Evolutionary conservation across 2,113 vertebrate genomes (phyloP).

Genomic region (Furnarius figulus): DNA sequence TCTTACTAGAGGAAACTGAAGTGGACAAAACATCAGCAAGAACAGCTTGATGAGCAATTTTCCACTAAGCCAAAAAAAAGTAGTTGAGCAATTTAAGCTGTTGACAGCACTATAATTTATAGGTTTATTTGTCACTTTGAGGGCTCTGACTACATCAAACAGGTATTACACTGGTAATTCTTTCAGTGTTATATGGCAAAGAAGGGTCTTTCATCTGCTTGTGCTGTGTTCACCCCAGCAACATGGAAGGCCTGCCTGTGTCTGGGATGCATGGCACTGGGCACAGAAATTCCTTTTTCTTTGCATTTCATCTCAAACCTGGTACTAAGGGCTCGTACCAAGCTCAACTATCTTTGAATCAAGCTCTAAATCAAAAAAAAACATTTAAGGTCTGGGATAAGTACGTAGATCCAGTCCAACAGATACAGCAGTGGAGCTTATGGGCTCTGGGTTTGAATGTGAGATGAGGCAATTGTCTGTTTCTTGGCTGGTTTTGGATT

Average conservation of each 20-base stretch:
- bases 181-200: neutral
- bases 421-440: neutral
- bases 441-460: neutral
- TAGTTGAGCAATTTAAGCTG: neutral
- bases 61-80: neutral
- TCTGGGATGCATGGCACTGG: neutral
- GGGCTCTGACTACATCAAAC: neutral
- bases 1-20: neutral
- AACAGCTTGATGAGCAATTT: neutral
- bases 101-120: neutral
- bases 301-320: neutral
- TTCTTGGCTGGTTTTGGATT: neutral
- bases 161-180: neutral
- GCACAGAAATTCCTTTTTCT: neutral
- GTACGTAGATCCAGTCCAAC: neutral
- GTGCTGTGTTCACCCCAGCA: accelerated
- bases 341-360: neutral
- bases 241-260: accelerated
- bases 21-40: neutral
- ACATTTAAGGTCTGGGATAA: neutral
- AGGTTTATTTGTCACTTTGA: neutral
- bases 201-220: neutral
- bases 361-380: neutral
- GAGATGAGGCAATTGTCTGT: neutral
- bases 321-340: accelerated